Percentiles rank a stretch among this genome's conserved stretches.
These are phyloP conservation scores for Nycticryphes semicollaris DNA, from an alignment of 2,113 vertebrate genomes.

Conservation along the genomic window DNA sequence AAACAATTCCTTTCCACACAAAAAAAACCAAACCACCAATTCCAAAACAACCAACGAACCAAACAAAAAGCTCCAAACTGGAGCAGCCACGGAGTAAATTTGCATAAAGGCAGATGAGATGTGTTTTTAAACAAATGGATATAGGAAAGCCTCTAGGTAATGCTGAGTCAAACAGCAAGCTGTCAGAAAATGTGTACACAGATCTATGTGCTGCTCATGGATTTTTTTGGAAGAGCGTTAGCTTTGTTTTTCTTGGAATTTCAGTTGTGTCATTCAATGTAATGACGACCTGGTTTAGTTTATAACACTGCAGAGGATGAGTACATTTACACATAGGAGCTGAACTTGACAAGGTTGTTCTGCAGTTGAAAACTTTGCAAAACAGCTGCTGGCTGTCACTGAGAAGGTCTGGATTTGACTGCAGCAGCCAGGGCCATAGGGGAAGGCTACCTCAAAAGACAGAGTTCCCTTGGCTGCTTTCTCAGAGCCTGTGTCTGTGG, in stretches of 20 bases:
- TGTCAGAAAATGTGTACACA: background rate
- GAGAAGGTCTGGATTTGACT: background rate
- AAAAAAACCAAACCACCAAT: background rate
- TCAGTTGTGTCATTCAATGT: background rate
- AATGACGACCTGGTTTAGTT: background rate
- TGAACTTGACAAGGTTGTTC: background rate
- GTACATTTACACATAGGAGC: background rate
- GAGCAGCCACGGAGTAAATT: background rate
- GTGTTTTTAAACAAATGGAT: background rate
- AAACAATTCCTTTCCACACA: conserved; percentile 15
- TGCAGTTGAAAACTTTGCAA: background rate
- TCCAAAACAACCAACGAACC: background rate
- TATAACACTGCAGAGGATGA: background rate
- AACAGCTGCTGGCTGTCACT: background rate
- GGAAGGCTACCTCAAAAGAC: background rate
- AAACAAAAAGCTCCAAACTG: background rate
- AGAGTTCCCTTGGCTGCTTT: background rate
- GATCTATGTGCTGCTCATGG: background rate
- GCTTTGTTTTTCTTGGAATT: background rate
- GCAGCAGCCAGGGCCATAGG: background rate
- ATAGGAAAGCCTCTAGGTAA: background rate
- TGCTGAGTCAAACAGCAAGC: background rate
- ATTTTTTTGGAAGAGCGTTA: background rate
- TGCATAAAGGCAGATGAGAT: background rate
- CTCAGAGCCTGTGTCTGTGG: background rate